Conservation (phyloP, 2,888 invertebrate genomes). For the Noctua pronuba region DNA sequence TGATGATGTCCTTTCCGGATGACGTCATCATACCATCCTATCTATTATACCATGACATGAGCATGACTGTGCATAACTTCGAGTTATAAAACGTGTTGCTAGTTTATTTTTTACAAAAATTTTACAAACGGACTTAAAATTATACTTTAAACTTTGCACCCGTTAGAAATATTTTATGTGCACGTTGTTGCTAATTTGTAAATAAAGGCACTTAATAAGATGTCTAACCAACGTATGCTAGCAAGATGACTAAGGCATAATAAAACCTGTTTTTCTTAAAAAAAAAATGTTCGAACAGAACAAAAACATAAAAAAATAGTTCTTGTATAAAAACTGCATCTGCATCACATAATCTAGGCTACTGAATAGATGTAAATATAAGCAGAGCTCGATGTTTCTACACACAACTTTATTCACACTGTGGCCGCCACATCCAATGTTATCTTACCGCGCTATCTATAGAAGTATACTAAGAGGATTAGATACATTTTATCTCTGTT, state of each 20-base stretch:
- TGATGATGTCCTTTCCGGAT: background rate
- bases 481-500: conserved; percentile 22
- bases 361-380: background rate
- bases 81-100: background rate
- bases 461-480: conserved; percentile 14
- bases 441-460: conserved; percentile 7
- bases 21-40: background rate
- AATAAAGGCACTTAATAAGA: background rate
- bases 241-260: no score
- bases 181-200: background rate
- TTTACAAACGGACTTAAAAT: background rate
- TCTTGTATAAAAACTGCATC: background rate
- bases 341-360: background rate
- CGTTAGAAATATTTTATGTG: background rate
- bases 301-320: background rate
- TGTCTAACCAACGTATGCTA: background rate
- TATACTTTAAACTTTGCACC: conserved; percentile 17
- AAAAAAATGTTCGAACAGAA: background rate
- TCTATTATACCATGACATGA: background rate
- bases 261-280: background rate
- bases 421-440: conserved; percentile 12
- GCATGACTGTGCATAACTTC: background rate
- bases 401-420: background rate
- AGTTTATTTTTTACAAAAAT: no score
- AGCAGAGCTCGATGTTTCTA: background rate